Conservation (phyloP, 2,797 vertebrate genomes). For the Tiaroga cobitis region DNA sequence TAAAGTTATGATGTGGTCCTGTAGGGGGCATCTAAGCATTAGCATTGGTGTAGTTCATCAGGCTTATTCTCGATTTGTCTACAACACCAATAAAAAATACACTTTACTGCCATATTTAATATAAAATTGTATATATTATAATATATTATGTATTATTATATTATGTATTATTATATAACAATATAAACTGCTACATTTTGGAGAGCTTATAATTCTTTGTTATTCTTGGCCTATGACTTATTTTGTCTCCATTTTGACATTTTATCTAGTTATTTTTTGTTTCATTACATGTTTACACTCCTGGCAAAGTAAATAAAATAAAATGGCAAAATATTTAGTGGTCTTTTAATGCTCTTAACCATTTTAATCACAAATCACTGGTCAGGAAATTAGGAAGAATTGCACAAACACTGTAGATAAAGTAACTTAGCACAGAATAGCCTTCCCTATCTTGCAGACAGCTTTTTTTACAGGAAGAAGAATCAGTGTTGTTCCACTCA, state of each 20-base stretch:
- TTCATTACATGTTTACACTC: neutral
- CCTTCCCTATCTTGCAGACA: neutral
- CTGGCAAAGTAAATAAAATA: too few relatives aligned
- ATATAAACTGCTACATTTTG: neutral
- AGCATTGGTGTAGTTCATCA: neutral
- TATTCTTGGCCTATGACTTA: neutral
- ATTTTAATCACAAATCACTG: neutral
- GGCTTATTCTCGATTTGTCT: neutral
- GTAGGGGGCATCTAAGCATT: constrained; percentile 39
- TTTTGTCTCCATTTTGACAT: neutral
- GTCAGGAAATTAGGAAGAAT: neutral
- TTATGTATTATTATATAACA: neutral
- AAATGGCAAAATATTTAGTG: neutral
- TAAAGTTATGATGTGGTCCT: constrained; percentile 19
- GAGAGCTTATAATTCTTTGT: neutral
- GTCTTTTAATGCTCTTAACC: neutral
- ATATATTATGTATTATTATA: too few relatives aligned
- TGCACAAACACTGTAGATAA: neutral
- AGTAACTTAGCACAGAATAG: neutral
- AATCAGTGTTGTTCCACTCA: neutral
- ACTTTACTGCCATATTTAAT: neutral
- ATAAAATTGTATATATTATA: neutral
- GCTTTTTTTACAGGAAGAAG: neutral
- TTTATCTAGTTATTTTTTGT: neutral
- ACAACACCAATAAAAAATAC: neutral